Evolutionary conservation across 2,888 invertebrate genomes (phyloP).

Genomic region (Himalopsyche anomala): DNA sequence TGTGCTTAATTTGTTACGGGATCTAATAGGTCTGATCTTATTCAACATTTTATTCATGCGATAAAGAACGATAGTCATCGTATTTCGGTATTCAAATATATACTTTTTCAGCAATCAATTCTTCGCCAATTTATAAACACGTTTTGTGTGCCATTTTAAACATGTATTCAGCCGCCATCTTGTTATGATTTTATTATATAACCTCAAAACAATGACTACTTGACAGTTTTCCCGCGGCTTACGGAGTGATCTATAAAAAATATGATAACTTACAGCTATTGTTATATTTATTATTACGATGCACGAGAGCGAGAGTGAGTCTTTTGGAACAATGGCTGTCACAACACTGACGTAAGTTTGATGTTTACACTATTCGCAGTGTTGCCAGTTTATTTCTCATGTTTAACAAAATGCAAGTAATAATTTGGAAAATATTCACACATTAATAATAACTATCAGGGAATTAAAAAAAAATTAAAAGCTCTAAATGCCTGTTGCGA

Average conservation of each 20-base stretch:
- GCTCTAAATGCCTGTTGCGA: no score
- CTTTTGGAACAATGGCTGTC: neutral
- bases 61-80: no score
- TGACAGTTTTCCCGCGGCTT: neutral
- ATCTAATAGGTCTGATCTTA: no score
- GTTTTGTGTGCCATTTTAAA: neutral
- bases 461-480: no score
- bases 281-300: neutral
- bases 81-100: no score
- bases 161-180: neutral
- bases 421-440: no score
- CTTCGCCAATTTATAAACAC: no score
- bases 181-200: neutral
- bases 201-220: neutral
- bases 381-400: neutral
- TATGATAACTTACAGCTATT: neutral
- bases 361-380: neutral
- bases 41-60: no score
- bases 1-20: no score
- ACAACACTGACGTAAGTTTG: neutral
- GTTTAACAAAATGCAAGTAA: no score
- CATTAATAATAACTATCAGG: no score
- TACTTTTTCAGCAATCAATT: no score
- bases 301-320: neutral
- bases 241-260: neutral